A percentile compares a stretch with the other conserved stretches of the same genome.
These are phyloP conservation scores for Cacoxenus indagator DNA, from an alignment of 2,888 invertebrate genomes.

Conservation along the genomic window DNA sequence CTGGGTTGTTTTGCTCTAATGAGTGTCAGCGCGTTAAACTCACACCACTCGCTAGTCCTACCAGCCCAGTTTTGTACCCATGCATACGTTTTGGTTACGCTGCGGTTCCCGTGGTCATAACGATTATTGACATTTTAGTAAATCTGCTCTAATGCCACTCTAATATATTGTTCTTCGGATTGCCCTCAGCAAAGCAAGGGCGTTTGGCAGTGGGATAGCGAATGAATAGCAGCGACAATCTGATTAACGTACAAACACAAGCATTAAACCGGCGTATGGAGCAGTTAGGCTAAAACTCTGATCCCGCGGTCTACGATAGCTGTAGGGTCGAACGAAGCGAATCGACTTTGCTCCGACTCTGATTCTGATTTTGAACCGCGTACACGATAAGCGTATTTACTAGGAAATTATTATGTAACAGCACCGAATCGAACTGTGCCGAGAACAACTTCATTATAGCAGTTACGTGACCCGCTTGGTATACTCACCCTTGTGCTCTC, in stretches of 20 bases:
- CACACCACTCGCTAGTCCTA: too few relatives aligned
- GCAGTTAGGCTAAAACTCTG: too few relatives aligned
- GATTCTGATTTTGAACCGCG: not conserved
- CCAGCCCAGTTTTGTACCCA: not conserved
- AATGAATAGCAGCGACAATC: conserved; percentile 30
- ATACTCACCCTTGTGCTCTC: conserved; percentile 88
- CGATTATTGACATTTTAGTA: conserved; percentile 53
- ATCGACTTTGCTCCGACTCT: not conserved
- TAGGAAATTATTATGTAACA: conserved; percentile 10
- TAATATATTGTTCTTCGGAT: conserved; percentile 51
- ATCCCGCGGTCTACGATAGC: not conserved
- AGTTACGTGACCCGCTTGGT: conserved; percentile 29
- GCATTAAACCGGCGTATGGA: too few relatives aligned
- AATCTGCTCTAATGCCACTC: conserved; percentile 46
- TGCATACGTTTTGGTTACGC: too few relatives aligned
- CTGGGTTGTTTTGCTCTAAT: too few relatives aligned
- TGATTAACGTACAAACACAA: too few relatives aligned
- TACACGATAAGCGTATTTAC: conserved; percentile 22
- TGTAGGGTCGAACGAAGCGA: not conserved
- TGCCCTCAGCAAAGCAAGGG: not conserved
- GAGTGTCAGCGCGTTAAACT: too few relatives aligned
- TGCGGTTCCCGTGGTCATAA: conserved; percentile 30
- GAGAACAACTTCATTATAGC: not conserved
- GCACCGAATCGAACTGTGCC: not conserved
- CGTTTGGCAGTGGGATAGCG: not conserved